Percentiles rank a stretch among this genome's conserved stretches.
Evolutionary conservation across 2,113 vertebrate species (phyloP).

Genomic region (Scalopus aquaticus): DNA sequence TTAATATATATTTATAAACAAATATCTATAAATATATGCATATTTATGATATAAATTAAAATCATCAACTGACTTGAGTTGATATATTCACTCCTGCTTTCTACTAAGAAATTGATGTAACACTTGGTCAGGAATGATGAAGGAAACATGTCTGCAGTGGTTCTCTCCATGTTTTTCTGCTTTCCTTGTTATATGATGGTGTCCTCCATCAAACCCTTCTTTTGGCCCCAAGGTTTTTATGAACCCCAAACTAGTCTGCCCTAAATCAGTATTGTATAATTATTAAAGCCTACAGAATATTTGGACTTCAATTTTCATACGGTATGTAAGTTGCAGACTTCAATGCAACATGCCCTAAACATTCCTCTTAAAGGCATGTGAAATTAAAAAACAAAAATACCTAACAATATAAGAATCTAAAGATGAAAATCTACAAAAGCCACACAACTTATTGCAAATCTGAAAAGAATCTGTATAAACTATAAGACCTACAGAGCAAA

Average conservation of each 20-base stretch:
- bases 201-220: neutral
- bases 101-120: conserved; percentile 14
- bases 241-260: neutral
- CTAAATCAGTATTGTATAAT: neutral
- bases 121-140: neutral
- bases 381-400: neutral
- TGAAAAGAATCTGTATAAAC: neutral
- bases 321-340: neutral
- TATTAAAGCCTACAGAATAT: neutral
- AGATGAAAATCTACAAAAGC: neutral
- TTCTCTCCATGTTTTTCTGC: neutral
- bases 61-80: neutral
- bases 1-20: too few species aligned
- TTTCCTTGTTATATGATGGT: neutral
- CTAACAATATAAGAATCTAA: neutral
- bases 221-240: neutral
- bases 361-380: neutral
- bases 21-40: too few species aligned
- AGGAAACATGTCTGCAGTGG: neutral
- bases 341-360: neutral
- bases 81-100: neutral
- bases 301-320: neutral
- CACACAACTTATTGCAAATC: neutral
- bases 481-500: neutral
- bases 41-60: neutral